Conservation (phyloP, 2,797 vertebrate genomes). For the Labroides dimidiatus region DNA sequence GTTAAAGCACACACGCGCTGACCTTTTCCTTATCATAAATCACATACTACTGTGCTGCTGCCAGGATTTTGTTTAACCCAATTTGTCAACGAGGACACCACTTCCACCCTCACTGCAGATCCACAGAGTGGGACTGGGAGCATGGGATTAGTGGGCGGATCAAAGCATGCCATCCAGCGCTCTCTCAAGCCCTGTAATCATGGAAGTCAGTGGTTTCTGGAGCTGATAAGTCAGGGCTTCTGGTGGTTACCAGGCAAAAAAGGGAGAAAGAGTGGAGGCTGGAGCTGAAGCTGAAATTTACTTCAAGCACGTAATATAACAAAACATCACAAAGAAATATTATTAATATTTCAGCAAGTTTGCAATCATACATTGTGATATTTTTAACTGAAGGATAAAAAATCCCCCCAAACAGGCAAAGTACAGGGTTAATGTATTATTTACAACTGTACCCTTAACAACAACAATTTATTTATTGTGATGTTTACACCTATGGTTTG, state of each 20-base stretch:
- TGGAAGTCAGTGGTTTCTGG: slow-evolving; percentile 53
- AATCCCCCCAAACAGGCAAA: too few species aligned
- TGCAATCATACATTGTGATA: too few species aligned
- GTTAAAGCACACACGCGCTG: slow-evolving; percentile 60
- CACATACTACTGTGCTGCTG: slow-evolving; percentile 78
- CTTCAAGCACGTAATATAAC: background rate
- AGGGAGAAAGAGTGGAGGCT: background rate
- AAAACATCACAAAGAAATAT: too few species aligned
- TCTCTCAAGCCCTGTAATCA: slow-evolving; percentile 67
- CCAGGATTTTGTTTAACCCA: slow-evolving; percentile 82
- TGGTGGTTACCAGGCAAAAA: slow-evolving; percentile 38
- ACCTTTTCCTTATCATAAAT: slow-evolving; percentile 84
- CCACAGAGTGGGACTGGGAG: slow-evolving; percentile 52
- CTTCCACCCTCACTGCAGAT: slow-evolving; percentile 52
- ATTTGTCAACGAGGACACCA: slow-evolving; percentile 81
- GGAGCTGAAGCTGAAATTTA: background rate
- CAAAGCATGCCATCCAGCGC: slow-evolving; percentile 70
- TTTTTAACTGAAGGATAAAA: too few species aligned
- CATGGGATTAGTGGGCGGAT: slow-evolving; percentile 78
- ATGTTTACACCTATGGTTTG: too few species aligned
- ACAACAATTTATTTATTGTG: too few species aligned
- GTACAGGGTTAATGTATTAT: too few species aligned
- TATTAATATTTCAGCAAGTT: too few species aligned
- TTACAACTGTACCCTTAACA: too few species aligned
- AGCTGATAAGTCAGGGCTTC: slow-evolving; percentile 53